These are phyloP conservation scores for Rhadina sibilatrix DNA, from an alignment of 2,113 vertebrate species.

Conservation along the genomic window DNA sequence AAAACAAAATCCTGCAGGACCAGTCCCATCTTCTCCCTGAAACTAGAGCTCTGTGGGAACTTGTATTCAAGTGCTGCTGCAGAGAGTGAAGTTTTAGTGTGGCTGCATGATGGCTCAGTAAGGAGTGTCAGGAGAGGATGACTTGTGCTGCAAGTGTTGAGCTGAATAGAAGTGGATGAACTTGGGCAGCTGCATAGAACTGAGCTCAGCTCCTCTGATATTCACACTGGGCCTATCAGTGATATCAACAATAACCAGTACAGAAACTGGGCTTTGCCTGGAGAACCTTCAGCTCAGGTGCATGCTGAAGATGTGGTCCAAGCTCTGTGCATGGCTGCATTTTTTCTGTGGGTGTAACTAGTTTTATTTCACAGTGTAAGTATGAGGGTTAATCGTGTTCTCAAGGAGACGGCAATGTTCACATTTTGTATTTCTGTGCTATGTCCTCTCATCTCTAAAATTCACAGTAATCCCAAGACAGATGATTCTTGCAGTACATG, in stretches of 20 bases:
- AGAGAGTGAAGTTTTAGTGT: not conserved
- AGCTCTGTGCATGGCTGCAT: not conserved
- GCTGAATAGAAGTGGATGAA: not conserved
- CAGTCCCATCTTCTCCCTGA: not conserved
- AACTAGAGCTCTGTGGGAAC: not conserved
- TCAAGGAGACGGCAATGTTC: not conserved
- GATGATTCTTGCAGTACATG: not conserved
- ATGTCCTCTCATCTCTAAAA: not conserved
- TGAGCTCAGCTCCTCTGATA: slow-evolving; percentile 22
- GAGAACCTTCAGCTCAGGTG: slow-evolving; percentile 37
- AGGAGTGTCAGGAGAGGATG: not conserved
- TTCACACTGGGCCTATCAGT: not conserved
- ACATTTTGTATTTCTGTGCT: not conserved
- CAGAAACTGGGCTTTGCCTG: not conserved
- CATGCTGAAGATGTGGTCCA: not conserved
- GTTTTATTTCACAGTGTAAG: slow-evolving; percentile 37
- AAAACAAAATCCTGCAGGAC: not conserved
- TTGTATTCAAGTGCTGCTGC: not conserved
- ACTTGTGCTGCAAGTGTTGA: not conserved
- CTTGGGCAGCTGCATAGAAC: not conserved
- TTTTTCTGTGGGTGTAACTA: slow-evolving; percentile 23
- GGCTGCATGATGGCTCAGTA: not conserved
- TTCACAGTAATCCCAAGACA: slow-evolving; percentile 24
- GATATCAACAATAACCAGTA: not conserved
- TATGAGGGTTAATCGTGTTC: not conserved